Base-by-base conservation (phyloP, 2,797 vertebrate species). In the Parauchenoglanis ngamensis region DNA sequence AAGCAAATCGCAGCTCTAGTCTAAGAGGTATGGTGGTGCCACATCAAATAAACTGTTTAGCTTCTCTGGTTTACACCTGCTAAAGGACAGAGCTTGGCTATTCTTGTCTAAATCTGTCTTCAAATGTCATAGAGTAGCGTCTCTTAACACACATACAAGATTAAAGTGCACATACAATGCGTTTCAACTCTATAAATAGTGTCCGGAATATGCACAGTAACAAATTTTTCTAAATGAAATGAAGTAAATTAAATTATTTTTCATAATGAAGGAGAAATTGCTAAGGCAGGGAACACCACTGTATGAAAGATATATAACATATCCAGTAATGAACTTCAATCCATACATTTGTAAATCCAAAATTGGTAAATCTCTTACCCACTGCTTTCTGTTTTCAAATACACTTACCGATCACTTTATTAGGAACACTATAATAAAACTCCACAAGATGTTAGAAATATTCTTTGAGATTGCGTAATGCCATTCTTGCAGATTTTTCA, bases 1-100 rank as follows among this genome's bases (percentile, higher is more conserved):
- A 78, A 57, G 52, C 28, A 57, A 78, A 35, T 78, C 28, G 2
- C n/a, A 78, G 76, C 54, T 40, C 52, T 10, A 57, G 76, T 12
- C 52, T 78, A 35, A 78, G 19, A 56, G 54, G 28, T 28, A 78
- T 35, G 28, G 83, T 68, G 87, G 84, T 91, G 89, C 84, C 84
- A 88, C 88, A 80, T 85, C 77, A 83, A 84, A 87, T 87, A 90
- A 89, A 91, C 84, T 89, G 79, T 88, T 87, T 90, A 88, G 73
- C 85, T 82, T 84, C 79, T 57, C 28, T 35, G 54, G 76, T 78
- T 35, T 57, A 40, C 76, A 78, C 28, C 54, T 35, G 7, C 46
- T 54, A 12, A 54, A 52, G 49, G 7, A 49, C 73, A 76, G 23
- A 56, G 76, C n/a, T 17, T 17, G 75, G 49, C 75, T 77, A 7